phyloP scores from a whole-genome alignment of 1,140 invertebrate species.

The Oreohelix idahoensis region DNA sequence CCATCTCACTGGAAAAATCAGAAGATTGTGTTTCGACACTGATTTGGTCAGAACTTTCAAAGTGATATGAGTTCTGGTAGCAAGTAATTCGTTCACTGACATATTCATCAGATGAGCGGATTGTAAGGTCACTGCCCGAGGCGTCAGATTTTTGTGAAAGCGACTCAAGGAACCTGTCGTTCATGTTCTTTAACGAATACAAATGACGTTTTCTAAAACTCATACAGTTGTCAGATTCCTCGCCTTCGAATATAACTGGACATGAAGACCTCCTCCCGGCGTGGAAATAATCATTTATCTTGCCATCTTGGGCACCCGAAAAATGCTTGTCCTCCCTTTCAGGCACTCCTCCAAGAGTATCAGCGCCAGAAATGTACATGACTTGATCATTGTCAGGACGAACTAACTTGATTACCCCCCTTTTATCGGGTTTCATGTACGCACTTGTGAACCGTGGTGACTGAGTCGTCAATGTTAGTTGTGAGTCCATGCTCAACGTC shows the following conservation, averaged over 20 bases:
- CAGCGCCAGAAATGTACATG: background rate
- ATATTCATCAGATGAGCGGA: background rate
- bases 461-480: background rate
- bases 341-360: background rate
- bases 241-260: background rate
- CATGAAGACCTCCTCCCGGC: background rate
- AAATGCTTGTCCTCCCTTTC: background rate
- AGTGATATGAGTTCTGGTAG: no score
- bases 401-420: background rate
- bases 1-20: no score
- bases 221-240: background rate
- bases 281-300: background rate
- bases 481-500: background rate
- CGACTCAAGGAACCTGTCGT: no score
- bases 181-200: no score
- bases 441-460: background rate
- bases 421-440: background rate
- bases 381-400: background rate
- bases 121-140: background rate
- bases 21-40: no score
- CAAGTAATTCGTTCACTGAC: background rate
- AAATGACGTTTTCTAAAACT: background rate
- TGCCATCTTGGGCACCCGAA: no score
- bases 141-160: background rate
- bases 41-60: no score